phyloP scores from a whole-genome alignment of 37 sponge, comb jelly and placozoan species.

The Cladorhizidae sp. region DNA sequence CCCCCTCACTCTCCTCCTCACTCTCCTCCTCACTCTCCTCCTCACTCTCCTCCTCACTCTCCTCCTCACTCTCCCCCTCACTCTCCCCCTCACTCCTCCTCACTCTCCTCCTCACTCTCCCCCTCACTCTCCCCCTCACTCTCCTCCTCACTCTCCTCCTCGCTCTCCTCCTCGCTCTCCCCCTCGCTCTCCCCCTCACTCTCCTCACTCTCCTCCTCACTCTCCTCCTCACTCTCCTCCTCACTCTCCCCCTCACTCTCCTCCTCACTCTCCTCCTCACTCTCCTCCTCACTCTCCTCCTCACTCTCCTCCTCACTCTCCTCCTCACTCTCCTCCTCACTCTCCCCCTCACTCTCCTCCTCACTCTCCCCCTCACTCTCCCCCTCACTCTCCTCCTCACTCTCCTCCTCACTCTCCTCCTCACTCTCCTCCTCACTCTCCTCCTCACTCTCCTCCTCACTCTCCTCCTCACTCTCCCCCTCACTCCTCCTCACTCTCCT shows the following conservation, averaged over 20 bases:
- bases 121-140: constrained; percentile 40
- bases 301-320: constrained; percentile 49
- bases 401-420: neutral
- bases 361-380: constrained; percentile 37
- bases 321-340: constrained; percentile 39
- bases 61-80: constrained; percentile 45
- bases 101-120: constrained; percentile 47
- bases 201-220: no score
- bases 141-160: constrained; percentile 31
- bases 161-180: no score
- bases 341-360: constrained; percentile 29
- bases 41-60: constrained; percentile 26
- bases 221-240: constrained; percentile 32
- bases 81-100: no score
- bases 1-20: constrained; percentile 34
- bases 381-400: constrained; percentile 23
- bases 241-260: constrained; percentile 28
- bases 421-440: neutral
- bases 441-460: constrained; percentile 5
- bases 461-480: constrained; percentile 42
- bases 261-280: constrained; percentile 31
- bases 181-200: no score
- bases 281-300: constrained; percentile 50
- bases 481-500: constrained; percentile 58
- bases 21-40: constrained; percentile 19